A percentile compares a stretch with the other conserved stretches of the same genome.
These are phyloP conservation scores for Siphlonurus alternatus DNA, from an alignment of 2,888 invertebrate genomes.

Conservation along the genomic window DNA sequence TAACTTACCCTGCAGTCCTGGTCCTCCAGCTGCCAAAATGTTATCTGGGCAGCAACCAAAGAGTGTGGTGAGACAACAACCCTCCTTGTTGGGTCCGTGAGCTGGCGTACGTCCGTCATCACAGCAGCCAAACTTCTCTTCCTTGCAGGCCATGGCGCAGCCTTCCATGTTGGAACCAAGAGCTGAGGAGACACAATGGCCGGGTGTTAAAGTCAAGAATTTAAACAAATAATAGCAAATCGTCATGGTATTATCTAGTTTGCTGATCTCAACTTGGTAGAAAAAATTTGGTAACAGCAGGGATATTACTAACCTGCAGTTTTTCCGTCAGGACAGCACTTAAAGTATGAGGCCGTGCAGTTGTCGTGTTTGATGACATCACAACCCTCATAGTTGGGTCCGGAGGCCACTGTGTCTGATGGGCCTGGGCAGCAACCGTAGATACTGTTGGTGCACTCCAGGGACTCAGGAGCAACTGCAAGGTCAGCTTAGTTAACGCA, in stretches of 20 bases:
- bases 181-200: conserved; percentile 28
- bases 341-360: conserved; percentile 27
- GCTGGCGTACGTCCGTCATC: conserved; percentile 68
- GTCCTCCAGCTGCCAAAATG: conserved; percentile 61
- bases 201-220: not conserved
- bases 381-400: conserved; percentile 44
- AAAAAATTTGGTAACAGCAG: not conserved
- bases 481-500: conserved; percentile 1
- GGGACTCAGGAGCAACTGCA: conserved; percentile 1
- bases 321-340: conserved; percentile 37
- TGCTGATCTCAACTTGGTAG: too few species aligned
- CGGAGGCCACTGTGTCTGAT: conserved; percentile 40
- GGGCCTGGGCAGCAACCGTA: conserved; percentile 72
- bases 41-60: conserved; percentile 90
- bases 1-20: conserved; percentile 42
- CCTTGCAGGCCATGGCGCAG: conserved; percentile 51
- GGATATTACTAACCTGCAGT: conserved; percentile 33
- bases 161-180: conserved; percentile 52
- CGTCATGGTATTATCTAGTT: too few species aligned
- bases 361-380: conserved; percentile 14
- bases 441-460: conserved; percentile 32
- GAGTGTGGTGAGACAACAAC: conserved; percentile 54
- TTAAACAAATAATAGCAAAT: not conserved
- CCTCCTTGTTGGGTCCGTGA: conserved; percentile 65
- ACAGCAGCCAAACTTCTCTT: conserved; percentile 70